Percentiles rank a stretch among this genome's conserved stretches.
Evolutionary conservation across 2,888 invertebrate species (phyloP).

Genomic region (Eugnorisma glareosa): DNA sequence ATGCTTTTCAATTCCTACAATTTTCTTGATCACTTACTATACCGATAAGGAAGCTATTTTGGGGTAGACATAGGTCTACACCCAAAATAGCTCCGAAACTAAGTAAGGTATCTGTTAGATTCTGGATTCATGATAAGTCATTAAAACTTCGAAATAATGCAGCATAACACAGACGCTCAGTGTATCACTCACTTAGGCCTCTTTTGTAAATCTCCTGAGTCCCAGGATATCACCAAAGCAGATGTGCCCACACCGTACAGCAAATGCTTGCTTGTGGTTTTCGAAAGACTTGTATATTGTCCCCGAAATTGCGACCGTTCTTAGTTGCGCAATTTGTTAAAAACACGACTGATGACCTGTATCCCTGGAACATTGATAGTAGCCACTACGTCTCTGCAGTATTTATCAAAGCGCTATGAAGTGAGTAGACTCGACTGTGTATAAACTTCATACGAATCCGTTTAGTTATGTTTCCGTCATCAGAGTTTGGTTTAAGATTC

Average conservation of each 20-base stretch:
- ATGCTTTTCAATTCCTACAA: neutral
- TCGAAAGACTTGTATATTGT: neutral
- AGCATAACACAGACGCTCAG: neutral
- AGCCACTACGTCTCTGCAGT: slow-evolving; percentile 29
- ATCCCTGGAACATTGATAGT: slow-evolving; percentile 22
- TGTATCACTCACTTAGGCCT: neutral
- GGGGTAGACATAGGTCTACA: neutral
- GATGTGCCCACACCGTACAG: neutral
- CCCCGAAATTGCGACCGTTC: neutral
- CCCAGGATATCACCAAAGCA: neutral
- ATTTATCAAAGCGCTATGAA: slow-evolving; percentile 6
- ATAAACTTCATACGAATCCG: slow-evolving; percentile 1
- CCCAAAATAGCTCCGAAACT: neutral
- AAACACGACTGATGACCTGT: neutral
- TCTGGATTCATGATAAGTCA: neutral
- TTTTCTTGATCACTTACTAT: neutral
- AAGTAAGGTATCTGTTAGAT: neutral
- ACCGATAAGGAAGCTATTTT: neutral
- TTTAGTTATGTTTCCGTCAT: neutral
- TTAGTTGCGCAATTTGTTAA: slow-evolving; percentile 9
- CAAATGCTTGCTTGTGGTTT: neutral
- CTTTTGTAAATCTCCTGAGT: neutral
- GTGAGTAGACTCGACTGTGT: neutral
- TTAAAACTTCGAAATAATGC: slow-evolving; percentile 1
- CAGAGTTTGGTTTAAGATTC: neutral